These are phyloP conservation scores for Agrilus biguttatus DNA, from an alignment of 2,888 invertebrate genomes.

Conservation along the genomic window DNA sequence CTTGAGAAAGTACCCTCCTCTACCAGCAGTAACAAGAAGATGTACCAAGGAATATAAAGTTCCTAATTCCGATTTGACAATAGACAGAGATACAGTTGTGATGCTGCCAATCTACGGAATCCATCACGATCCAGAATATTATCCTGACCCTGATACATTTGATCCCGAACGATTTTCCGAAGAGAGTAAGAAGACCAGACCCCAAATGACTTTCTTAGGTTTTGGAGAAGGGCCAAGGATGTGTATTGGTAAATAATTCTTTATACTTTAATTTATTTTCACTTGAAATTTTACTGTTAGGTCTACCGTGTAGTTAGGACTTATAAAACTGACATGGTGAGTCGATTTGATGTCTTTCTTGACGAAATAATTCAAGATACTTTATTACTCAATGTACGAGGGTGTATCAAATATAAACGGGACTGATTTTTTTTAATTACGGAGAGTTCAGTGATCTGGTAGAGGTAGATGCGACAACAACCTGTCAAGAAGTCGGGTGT, in stretches of 20 bases:
- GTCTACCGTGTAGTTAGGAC: too few species aligned
- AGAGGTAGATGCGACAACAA: too few species aligned
- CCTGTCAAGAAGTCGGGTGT: too few species aligned
- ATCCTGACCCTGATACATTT: conserved; percentile 6
- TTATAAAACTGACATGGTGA: too few species aligned
- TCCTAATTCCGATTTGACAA: conserved; percentile 17
- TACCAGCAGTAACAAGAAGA: conserved; percentile 12
- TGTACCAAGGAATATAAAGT: conserved; percentile 17
- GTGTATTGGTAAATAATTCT: conserved; percentile 16
- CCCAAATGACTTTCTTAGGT: conserved; percentile 12
- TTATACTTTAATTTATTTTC: too few species aligned
- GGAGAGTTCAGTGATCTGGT: too few species aligned
- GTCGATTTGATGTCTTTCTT: too few species aligned
- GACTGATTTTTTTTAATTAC: too few species aligned
- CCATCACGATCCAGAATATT: conserved; percentile 6
- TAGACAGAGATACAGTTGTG: conserved; percentile 23
- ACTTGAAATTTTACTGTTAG: too few species aligned
- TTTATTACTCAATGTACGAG: too few species aligned
- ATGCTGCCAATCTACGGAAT: conserved; percentile 2
- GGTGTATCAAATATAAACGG: too few species aligned
- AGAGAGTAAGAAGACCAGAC: background rate
- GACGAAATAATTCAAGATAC: too few species aligned
- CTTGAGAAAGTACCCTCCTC: conserved; percentile 23
- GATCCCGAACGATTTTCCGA: conserved; percentile 9
- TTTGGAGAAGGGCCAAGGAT: conserved; percentile 21